Evolutionary conservation across 2,113 vertebrate genomes (phyloP).

Genomic region (Caranx ignobilis): DNA sequence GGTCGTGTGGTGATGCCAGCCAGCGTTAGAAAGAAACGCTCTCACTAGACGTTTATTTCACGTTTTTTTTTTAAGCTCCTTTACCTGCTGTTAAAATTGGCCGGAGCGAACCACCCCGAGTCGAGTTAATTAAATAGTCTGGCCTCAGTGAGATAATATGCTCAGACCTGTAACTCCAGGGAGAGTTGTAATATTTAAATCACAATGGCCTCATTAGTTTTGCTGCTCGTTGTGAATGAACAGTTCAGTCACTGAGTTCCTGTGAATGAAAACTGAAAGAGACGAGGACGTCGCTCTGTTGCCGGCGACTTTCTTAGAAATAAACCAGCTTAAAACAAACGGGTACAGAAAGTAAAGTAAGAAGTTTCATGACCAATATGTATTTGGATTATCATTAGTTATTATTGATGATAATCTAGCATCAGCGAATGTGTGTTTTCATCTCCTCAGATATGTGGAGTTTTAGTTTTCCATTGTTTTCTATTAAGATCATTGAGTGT

Average conservation of each 20-base stretch:
- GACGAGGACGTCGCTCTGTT: not conserved
- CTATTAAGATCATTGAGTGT: not conserved
- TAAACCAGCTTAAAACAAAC: constrained; percentile 7
- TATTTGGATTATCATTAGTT: not conserved
- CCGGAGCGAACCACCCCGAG: constrained; percentile 2
- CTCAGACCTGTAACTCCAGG: constrained; percentile 26
- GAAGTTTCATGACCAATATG: not conserved
- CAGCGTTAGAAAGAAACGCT: constrained; percentile 24
- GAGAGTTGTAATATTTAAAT: constrained; percentile 49
- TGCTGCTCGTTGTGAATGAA: constrained; percentile 60
- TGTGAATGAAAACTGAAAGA: constrained; percentile 51
- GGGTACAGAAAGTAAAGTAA: not conserved
- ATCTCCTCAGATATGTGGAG: not conserved
- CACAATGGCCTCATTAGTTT: constrained; percentile 37
- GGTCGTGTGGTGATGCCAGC: constrained; percentile 28
- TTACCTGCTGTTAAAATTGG: constrained; percentile 36
- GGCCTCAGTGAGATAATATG: constrained; percentile 20
- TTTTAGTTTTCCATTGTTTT: not conserved
- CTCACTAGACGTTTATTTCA: not conserved
- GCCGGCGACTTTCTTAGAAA: constrained; percentile 8
- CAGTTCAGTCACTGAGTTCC: constrained; percentile 42
- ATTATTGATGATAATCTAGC: too few species aligned
- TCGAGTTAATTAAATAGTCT: constrained; percentile 17
- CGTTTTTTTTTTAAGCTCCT: constrained; percentile 22
- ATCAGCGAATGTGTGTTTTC: not conserved